phyloP scores from a whole-genome alignment of 2,113 vertebrate species.

The Marcusenius ussheri region DNA sequence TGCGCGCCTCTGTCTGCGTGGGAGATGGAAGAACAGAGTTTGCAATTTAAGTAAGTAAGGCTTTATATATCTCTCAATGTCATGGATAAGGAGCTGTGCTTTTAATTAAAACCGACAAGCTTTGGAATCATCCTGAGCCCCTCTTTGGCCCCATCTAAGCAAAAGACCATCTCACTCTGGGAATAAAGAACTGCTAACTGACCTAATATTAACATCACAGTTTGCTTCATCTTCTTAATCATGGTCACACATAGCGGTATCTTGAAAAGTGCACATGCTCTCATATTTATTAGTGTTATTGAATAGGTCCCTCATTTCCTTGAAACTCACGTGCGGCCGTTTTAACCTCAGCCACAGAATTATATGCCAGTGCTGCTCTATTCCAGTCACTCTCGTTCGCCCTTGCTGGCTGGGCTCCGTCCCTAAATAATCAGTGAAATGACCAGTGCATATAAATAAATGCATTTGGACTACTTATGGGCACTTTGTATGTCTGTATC shows the following conservation, averaged over 20 bases:
- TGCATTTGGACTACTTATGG: constrained; percentile 1
- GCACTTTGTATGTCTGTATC: constrained; percentile 46
- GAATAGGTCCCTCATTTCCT: background rate
- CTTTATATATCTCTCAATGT: background rate
- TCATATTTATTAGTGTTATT: background rate
- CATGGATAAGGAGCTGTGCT: background rate
- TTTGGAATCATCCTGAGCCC: background rate
- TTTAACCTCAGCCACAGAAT: background rate
- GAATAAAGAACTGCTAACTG: background rate
- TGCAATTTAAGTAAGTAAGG: background rate
- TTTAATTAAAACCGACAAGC: background rate
- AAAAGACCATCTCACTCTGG: background rate
- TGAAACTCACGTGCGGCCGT: background rate
- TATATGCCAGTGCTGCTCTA: background rate
- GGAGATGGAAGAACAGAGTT: background rate
- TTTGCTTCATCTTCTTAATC: background rate
- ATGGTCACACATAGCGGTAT: background rate
- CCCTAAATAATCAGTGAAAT: background rate
- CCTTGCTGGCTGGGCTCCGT: background rate
- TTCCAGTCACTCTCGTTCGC: background rate
- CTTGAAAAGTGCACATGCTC: background rate
- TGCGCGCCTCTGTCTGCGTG: background rate
- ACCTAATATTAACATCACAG: background rate
- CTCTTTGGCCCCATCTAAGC: background rate
- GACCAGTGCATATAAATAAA: background rate